Percentiles rank a stretch among this genome's conserved stretches.
Evolutionary conservation across 2,113 vertebrate genomes (phyloP).

Genomic region (Mesocricetus auratus): DNA sequence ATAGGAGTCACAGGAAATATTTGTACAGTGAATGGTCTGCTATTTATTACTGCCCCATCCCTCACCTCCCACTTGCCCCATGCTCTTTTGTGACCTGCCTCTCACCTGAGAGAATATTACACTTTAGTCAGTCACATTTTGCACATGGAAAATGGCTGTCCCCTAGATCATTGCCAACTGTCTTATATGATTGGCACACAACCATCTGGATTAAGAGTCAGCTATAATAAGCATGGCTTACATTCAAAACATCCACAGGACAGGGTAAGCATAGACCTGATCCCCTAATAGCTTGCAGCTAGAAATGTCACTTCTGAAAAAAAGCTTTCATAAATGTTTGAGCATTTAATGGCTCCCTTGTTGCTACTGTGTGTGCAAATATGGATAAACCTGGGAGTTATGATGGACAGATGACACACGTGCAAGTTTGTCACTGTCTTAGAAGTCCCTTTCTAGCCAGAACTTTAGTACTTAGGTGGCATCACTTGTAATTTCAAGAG

Average conservation of each 20-base stretch:
- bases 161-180: background rate
- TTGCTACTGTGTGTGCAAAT: background rate
- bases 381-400: background rate
- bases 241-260: slow-evolving; percentile 28
- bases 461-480: background rate
- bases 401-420: background rate
- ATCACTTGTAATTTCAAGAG: slow-evolving; percentile 45
- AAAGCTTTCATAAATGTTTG: slow-evolving; percentile 15
- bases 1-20: slow-evolving; percentile 70
- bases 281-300: background rate
- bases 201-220: slow-evolving; percentile 3
- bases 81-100: slow-evolving; percentile 3
- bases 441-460: slow-evolving; percentile 13
- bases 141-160: slow-evolving; percentile 1
- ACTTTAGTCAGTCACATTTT: slow-evolving; percentile 17
- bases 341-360: background rate
- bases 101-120: slow-evolving; percentile 43
- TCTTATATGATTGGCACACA: background rate
- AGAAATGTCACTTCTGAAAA: slow-evolving; percentile 20
- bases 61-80: slow-evolving; percentile 44
- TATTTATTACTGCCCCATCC: slow-evolving; percentile 40
- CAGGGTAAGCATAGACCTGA: slow-evolving; percentile 22
- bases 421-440: background rate
- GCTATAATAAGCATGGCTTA: slow-evolving; percentile 13
- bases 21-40: slow-evolving; percentile 48